phyloP scores from a whole-genome alignment of 2,113 vertebrate species.

The Condylura cristata region DNA sequence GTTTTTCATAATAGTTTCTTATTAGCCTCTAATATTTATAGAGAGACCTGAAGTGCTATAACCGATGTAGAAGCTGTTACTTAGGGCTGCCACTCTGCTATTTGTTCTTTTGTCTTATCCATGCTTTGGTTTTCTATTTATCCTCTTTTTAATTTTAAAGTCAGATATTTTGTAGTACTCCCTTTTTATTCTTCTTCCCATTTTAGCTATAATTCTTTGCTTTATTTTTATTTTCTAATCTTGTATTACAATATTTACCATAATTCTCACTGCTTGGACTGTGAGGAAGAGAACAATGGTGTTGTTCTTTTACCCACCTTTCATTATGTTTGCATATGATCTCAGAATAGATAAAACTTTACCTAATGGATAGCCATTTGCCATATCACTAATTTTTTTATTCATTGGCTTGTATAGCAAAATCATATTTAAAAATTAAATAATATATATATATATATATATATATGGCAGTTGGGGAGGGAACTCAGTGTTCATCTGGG shows the following conservation, averaged over 20 bases:
- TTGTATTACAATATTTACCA: neutral
- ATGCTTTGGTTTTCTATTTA: neutral
- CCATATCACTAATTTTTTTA: too few species aligned
- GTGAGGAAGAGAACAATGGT: too few species aligned
- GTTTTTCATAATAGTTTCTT: neutral
- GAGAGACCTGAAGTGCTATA: neutral
- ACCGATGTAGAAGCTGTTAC: neutral
- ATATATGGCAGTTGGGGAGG: too few species aligned
- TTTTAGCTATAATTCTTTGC: neutral
- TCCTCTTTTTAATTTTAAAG: conserved; percentile 7
- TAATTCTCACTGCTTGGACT: neutral
- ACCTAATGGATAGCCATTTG: too few species aligned
- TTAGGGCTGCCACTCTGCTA: neutral
- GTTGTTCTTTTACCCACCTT: neutral
- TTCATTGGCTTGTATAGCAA: too few species aligned
- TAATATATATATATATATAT: too few species aligned
- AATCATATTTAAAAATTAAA: neutral
- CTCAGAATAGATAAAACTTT: neutral
- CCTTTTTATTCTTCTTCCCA: neutral
- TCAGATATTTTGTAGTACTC: neutral
- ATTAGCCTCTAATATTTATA: neutral
- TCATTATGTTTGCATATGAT: neutral
- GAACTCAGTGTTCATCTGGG: neutral
- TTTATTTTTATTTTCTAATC: neutral
- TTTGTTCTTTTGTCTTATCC: neutral